Evolutionary conservation across 2,797 vertebrate species (phyloP).

Genomic region (Pseudomugil tenellus): DNA sequence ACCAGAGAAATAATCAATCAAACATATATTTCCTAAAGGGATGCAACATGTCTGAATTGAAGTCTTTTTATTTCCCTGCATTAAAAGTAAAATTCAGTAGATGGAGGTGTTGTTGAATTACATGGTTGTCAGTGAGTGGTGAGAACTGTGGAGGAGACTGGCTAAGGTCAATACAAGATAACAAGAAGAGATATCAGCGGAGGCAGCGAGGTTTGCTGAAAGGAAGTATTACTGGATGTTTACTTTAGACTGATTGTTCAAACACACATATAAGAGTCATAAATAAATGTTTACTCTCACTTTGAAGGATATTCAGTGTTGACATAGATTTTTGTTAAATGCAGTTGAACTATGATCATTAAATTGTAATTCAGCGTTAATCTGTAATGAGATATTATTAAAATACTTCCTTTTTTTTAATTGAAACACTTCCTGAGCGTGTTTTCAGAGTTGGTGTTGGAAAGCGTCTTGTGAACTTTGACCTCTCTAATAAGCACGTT

Average conservation of each 20-base stretch:
- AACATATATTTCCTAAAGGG: too few species aligned
- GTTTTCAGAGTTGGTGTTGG: background rate
- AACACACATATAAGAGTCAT: background rate
- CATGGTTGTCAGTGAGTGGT: background rate
- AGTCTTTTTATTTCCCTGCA: too few species aligned
- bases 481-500: constrained; percentile 11
- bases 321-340: background rate
- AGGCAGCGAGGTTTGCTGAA: background rate
- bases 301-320: background rate
- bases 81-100: too few species aligned
- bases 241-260: background rate
- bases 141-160: background rate
- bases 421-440: background rate
- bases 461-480: constrained; percentile 8
- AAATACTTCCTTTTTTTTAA: too few species aligned
- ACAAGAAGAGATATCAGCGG: background rate
- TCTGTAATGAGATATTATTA: background rate
- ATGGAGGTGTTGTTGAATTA: too few species aligned
- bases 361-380: background rate
- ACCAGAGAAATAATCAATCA: too few species aligned
- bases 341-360: background rate
- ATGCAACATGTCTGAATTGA: too few species aligned
- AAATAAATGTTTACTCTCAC: background rate
- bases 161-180: background rate
- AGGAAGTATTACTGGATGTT: background rate